Evolutionary conservation across 2,113 vertebrate species (phyloP).

Genomic region (Scomber scombrus): DNA sequence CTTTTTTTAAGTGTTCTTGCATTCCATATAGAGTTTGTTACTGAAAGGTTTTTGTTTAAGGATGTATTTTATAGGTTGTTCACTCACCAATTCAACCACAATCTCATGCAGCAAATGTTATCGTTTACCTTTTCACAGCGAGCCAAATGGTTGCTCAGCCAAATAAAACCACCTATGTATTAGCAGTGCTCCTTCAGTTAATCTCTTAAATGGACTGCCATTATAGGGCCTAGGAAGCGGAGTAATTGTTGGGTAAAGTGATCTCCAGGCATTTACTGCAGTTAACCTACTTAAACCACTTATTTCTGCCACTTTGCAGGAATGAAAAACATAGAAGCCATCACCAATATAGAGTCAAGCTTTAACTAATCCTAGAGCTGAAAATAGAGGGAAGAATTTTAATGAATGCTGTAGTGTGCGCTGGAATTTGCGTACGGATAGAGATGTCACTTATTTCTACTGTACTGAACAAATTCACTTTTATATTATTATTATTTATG

Average conservation of each 20-base stretch:
- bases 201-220: constrained; percentile 48
- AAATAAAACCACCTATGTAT: constrained; percentile 50
- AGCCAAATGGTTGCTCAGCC: constrained; percentile 45
- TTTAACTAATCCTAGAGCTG: background rate
- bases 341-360: background rate
- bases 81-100: constrained; percentile 8
- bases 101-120: constrained; percentile 6
- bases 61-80: background rate
- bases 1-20: background rate
- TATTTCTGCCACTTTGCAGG: constrained; percentile 34
- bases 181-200: constrained; percentile 44
- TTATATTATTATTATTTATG: background rate
- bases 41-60: background rate
- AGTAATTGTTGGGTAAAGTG: constrained; percentile 56
- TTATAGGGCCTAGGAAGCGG: constrained; percentile 46
- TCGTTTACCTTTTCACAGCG: background rate
- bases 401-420: background rate
- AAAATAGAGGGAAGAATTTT: background rate
- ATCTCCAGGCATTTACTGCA: constrained; percentile 60
- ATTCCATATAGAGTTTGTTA: background rate
- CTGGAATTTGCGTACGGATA: background rate
- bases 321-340: constrained; percentile 8
- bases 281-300: constrained; percentile 31
- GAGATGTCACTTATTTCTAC: background rate
- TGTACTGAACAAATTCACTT: background rate